Evolutionary conservation across 2,797 vertebrate species (phyloP), one percentile per base, ranked within the genome.

Genomic region (Neopelma chrysocephalum): DNA sequence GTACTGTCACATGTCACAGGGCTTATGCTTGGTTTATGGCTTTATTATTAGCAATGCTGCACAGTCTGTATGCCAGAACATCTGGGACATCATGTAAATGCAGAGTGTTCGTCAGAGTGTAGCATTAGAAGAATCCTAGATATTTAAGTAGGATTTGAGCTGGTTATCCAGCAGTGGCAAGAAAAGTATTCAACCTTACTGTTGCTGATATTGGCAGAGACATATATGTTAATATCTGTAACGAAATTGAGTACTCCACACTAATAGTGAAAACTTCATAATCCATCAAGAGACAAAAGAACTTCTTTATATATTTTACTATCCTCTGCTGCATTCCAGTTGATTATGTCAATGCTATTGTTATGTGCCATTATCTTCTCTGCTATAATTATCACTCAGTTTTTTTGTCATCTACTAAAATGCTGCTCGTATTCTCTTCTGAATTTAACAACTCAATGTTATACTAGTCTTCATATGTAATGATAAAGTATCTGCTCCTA

Each of bases 71-170:
- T 82, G 78, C 66, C 77, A 84, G 86, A 97, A 93, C 96, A 98
- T 97, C 96, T 97, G 97, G 93, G 92, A n/a, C 77, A 91, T 90
- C 19, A 1, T 87, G 89, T 89, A 77, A 95, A 69, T 82, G 89
- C 79, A 93, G 86, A 96, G n/a, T 78, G 34, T 71, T 90, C 7
- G 1, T 88, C 94, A 83, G 62, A 91, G 89, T 83, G 47, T 61
- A 93, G 92, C 89, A 62, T 96, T 96, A 96, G 95, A 96, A 96
- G 82, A 87, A 85, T 93, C 87, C 48, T 65, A 47, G 83, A 89
- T 96, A 91, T 95, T 97, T 96, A 96, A 97, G 96, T 76, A 86
- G 96, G 91, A 78, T 95, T 96, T 97, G 92, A 97, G 73, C 94
- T 91, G 77, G 83, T 90, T 96, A 96, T 81, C 91, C 54, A 77